Conservation (phyloP, 2,797 vertebrate genomes). For the Ceryle rudis region DNA sequence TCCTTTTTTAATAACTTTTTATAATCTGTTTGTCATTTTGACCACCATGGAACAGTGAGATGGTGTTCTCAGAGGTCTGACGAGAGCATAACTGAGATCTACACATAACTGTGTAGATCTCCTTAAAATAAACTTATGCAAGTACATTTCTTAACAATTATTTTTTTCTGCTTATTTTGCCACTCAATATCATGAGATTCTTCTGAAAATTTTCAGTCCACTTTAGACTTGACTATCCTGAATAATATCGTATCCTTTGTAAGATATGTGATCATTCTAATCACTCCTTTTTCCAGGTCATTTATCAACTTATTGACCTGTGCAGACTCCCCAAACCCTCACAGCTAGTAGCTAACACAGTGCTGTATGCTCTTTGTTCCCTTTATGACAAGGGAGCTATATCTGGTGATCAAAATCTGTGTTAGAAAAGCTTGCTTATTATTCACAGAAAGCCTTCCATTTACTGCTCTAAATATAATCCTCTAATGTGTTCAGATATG, state of each 20-base stretch:
- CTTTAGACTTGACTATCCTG: background rate
- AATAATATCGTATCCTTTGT: background rate
- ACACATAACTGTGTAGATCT: background rate
- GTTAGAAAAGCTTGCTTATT: background rate
- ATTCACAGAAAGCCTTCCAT: background rate
- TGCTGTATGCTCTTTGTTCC: background rate
- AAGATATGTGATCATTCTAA: background rate
- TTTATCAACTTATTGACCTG: background rate
- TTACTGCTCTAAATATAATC: background rate
- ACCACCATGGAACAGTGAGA: background rate
- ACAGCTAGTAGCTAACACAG: background rate
- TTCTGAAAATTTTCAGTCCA: background rate
- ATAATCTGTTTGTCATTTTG: background rate
- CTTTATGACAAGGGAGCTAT: background rate
- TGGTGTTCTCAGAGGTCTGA: background rate
- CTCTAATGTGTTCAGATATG: background rate
- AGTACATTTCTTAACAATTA: background rate
- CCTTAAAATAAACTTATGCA: background rate
- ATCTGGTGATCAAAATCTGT: background rate
- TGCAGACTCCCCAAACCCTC: background rate
- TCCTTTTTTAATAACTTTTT: background rate
- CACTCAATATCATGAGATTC: background rate
- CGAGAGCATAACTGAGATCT: background rate
- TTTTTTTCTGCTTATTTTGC: background rate
- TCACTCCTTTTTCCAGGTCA: background rate